Conservation (phyloP, 1,140 invertebrate genomes). For the Calephelis virginiensis region DNA sequence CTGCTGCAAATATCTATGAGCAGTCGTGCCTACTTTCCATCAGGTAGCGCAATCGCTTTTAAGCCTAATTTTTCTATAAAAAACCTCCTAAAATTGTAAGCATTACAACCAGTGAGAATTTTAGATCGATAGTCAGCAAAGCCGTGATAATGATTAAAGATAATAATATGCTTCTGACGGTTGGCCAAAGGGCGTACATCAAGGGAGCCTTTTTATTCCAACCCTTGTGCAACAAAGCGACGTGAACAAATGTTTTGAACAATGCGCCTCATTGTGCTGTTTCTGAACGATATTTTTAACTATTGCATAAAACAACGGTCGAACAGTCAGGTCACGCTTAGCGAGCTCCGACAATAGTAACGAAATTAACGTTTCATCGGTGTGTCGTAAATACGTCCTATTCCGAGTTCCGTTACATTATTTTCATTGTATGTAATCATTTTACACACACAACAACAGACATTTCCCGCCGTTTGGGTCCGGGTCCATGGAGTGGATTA, state of each 20-base stretch:
- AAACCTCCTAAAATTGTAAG: not conserved
- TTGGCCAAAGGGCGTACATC: slow-evolving; percentile 35
- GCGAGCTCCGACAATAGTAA: slow-evolving; percentile 26
- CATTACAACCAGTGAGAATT: not conserved
- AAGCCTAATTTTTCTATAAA: too few relatives aligned
- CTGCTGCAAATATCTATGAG: too few relatives aligned
- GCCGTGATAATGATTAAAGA: slow-evolving; percentile 45
- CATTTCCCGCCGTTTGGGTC: too few relatives aligned
- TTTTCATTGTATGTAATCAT: not conserved
- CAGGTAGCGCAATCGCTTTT: too few relatives aligned
- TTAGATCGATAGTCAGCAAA: slow-evolving; percentile 8
- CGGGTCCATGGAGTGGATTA: too few relatives aligned
- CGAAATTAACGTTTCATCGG: slow-evolving; percentile 19
- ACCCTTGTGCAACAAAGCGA: slow-evolving; percentile 38
- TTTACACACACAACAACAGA: not conserved
- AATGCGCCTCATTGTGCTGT: slow-evolving; percentile 45
- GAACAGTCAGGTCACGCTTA: slow-evolving; percentile 49
- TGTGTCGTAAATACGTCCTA: slow-evolving; percentile 3
- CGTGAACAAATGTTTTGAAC: slow-evolving; percentile 27
- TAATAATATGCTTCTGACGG: slow-evolving; percentile 36
- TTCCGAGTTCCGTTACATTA: not conserved
- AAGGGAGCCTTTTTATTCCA: slow-evolving; percentile 42
- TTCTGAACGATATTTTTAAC: slow-evolving; percentile 37
- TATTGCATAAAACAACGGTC: slow-evolving; percentile 49
- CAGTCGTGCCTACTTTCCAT: too few relatives aligned